Evolutionary conservation across 2,888 invertebrate genomes (phyloP), one percentile per base, ranked within the genome.

Genomic region (Epinotia nisella): DNA sequence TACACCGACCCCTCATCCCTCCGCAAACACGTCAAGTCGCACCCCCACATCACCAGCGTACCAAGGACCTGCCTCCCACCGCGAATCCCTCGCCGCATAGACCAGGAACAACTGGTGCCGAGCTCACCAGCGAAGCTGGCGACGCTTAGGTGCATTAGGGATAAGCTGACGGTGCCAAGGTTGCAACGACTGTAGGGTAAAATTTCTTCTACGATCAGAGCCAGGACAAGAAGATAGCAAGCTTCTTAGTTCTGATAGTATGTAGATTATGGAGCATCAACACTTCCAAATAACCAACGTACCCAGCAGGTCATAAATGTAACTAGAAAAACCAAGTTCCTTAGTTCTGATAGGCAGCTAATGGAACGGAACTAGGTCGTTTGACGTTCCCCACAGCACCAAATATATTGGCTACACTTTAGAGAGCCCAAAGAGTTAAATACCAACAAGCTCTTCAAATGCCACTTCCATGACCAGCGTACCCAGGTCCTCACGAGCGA

Each of bases 1-100:
- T 98, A 98, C 92, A 98, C 98, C 0, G 98, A 98, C 87, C 98
- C 98, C 0, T 98, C 98, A 68, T 98, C 98, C 65, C 94, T 98
- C 0, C 94, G 98, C 49, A 98, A 98, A 84, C 98, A 98, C 90
- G 97, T 98, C 24, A 98, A 98, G 85, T 98, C 97, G 78, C 97
- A 98, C 81, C 93, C 93, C 1, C 93, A 93, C 81, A 83, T 91
- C 69, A 80, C 87, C 19, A 87, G 85, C 73, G 88, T 91, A 1
- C 92, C 93, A 0, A 80, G 92, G 13, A 87, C 92, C 2, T 92
- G 91, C 78, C 85, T 91, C 7, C 90, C 92, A 0, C 76, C 87
- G 19, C 82, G 88, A 4, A 90, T 90, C 0, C 79, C 88, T 24
- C 83, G 90, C 60, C 85, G 86, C 21, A 78, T 83, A 1, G 87